Evolutionary conservation across 2,797 vertebrate species (phyloP), one percentile per base, ranked within the genome.

Genomic region (Anolis apletophallus): DNA sequence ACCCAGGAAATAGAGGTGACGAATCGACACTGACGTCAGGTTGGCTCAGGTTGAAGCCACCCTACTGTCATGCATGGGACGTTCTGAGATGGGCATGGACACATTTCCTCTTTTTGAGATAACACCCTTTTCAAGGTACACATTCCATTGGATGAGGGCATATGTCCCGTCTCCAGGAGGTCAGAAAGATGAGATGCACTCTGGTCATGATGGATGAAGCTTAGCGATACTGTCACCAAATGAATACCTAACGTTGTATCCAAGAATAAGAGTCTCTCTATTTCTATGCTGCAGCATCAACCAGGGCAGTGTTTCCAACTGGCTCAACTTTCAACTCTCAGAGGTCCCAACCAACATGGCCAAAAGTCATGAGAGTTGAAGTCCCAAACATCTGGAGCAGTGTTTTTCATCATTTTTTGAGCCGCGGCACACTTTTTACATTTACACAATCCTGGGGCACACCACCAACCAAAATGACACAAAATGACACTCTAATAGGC

Each of bases 1-100:
- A 50, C 64, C 73, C 85, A 72, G 54, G 75, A 87, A 83, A 29
- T 3, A 50, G 57, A 64, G 1, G 0, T 61, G 72, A 46, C 77
- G 67, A 85, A 19, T 85, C 54, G 5, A 5, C 34, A 72, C 21
- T 73, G 86, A 83, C 23, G 36, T 59, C 36, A 79, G 75, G 21
- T n/a, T 73, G 67, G 73, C 46, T 3, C 12, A 23, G 6, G 3
- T 73, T 12, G 13, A 52, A 54, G 36, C 46, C 67, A 82, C 73
- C 36, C 67, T 52, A 2, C 46, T 72, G 68, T 79, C 81, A 79
- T 40, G 11, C 36, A 19, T 9, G 40, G 50, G 14, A 14, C 11
- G 55, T 69, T 32, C 29, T 81, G 46, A 40, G 73, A 21, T 54
- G 32, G 36, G 57, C 2, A 68, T 50, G 3, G 36, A 14, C 36